Conservation (phyloP, 2,888 invertebrate genomes). For the Eugnorisma glareosa region DNA sequence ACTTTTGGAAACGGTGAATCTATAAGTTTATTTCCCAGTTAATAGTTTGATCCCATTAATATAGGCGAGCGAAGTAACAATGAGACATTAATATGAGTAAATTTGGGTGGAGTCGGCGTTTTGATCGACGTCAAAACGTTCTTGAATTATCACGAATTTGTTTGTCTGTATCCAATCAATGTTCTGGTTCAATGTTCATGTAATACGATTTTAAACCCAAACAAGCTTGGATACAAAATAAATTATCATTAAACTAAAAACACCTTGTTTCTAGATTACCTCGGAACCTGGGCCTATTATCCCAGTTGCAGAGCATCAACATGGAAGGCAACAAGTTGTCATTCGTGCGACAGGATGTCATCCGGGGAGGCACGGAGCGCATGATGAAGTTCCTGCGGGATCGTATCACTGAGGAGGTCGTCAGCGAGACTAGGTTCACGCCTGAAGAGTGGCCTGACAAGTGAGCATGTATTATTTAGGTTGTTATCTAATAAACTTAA, state of each 20-base stretch:
- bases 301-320: slow-evolving; percentile 95
- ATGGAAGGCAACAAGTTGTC: slow-evolving; percentile 96
- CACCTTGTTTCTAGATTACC: slow-evolving; percentile 78
- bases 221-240: not conserved
- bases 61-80: not conserved
- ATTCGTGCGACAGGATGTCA: slow-evolving; percentile 95
- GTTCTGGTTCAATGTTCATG: no score
- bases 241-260: not conserved
- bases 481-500: not conserved
- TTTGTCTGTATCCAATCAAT: not conserved
- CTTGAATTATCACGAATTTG: not conserved
- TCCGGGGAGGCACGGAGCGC: slow-evolving; percentile 95
- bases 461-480: slow-evolving; percentile 76
- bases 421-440: slow-evolving; percentile 78
- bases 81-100: not conserved
- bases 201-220: not conserved
- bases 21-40: not conserved
- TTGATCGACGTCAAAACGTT: not conserved
- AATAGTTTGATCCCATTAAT: not conserved
- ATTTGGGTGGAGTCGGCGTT: not conserved
- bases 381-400: slow-evolving; percentile 95
- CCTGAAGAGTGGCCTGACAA: slow-evolving; percentile 90
- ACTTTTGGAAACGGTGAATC: not conserved
- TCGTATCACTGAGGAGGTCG: slow-evolving; percentile 88
- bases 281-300: slow-evolving; percentile 90